Base-by-base conservation (phyloP, 2,888 invertebrate species). In the Conus canariensis region DNA sequence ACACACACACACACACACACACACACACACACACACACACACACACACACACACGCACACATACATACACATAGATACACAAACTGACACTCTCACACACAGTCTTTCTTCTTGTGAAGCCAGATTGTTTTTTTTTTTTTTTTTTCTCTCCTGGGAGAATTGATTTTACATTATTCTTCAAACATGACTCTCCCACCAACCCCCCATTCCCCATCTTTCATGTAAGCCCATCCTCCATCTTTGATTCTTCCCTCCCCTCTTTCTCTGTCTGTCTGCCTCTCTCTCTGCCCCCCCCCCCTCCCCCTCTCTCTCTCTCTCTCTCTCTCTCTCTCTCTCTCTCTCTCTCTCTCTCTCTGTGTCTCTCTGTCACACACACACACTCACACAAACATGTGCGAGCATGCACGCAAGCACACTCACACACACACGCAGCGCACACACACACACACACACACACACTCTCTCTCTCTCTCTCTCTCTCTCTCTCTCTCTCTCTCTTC, bases 151-250 rank as follows among this genome's bases (percentile, higher is more conserved):
- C 58, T 8, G 58, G 14, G 82, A 83, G 56, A 83, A 83, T 83
- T 19, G 56, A 83, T 83, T 83, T 80, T 45, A 80, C 80, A 80
- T 80, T 80, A 80, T 80, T 80, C 80, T 74, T 74, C 74, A 74
- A n/a, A 74, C 74, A 19, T 74, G n/a, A n/a, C 22, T n/a, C 45
- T 4, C 45, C 4, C 45, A 1, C 45, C 45, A 45, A 45, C 45
- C 45, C 8, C 77, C 16, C 77, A 12, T 30, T 30, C 77, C 16
- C 77, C 16, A 10, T 7, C 77, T 30, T 12, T 30, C 77, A 12
- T 30, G 30, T 30, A 8, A 8, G 30, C 77, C 30, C 30, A 30
- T 12, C 30, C 30, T 80, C 25, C 30, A 14, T 80, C 77, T 30
- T 30, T 30, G 30, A 12, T 30, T 30, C 77, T 30, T 30, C 16